Conservation (phyloP, 2,888 invertebrate genomes). For the Syrphus vitripennis region DNA sequence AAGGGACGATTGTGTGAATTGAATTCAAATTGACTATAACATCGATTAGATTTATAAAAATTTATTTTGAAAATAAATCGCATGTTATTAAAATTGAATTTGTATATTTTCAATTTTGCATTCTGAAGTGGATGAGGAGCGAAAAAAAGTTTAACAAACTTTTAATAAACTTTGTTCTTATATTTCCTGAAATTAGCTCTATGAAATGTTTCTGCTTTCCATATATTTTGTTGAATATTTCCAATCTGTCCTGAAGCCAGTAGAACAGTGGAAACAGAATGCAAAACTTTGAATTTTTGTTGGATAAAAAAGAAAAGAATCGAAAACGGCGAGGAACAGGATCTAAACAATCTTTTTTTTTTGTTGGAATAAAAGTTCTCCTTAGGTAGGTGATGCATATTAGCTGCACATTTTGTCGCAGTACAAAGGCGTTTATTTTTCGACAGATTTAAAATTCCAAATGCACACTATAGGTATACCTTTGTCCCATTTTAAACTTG, state of each 20-base stretch:
- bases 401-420: background rate
- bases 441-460: background rate
- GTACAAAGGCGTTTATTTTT: background rate
- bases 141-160: background rate
- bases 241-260: background rate
- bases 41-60: background rate
- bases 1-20: background rate
- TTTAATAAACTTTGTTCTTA: background rate
- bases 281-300: background rate
- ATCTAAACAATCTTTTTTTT: background rate
- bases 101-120: background rate
- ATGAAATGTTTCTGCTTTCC: background rate
- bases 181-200: background rate
- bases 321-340: background rate
- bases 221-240: background rate
- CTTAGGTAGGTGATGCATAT: background rate
- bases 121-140: background rate
- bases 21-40: background rate
- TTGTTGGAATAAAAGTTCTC: background rate
- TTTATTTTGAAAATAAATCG: background rate
- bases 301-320: background rate
- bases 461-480: background rate
- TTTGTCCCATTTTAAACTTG: background rate
- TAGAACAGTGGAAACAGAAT: too few species aligned
- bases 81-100: too few species aligned